A percentile compares a stretch with the other conserved stretches of the same genome.
Evolutionary conservation across 2,888 invertebrate genomes (phyloP).

Genomic region (Lottia scabra): DNA sequence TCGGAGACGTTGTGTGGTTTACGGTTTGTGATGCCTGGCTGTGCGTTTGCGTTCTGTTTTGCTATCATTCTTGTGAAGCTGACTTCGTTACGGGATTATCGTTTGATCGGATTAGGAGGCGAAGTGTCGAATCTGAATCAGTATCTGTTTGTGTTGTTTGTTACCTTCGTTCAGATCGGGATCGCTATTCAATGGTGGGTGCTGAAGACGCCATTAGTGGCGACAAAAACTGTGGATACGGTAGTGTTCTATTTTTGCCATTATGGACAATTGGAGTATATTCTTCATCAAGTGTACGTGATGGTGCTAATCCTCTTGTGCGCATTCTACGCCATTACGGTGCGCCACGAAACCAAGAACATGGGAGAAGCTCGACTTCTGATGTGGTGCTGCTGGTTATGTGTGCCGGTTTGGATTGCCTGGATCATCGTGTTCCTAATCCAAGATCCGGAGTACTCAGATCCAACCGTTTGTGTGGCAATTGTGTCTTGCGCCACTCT

Average conservation of each 20-base stretch:
- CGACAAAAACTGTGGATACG: constrained; percentile 24
- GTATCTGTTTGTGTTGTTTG: constrained; percentile 85
- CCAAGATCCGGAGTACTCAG: constrained; percentile 49
- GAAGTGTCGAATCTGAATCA: constrained; percentile 82
- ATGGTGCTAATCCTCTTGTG: constrained; percentile 86
- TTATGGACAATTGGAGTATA: constrained; percentile 52
- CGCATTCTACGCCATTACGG: constrained; percentile 84
- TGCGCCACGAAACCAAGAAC: constrained; percentile 87
- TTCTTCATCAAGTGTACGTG: constrained; percentile 83
- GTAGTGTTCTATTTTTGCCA: constrained; percentile 43
- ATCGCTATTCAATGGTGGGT: constrained; percentile 67
- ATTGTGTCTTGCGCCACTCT: constrained; percentile 85
- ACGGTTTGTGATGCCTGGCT: constrained; percentile 68
- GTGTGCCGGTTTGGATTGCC: constrained; percentile 77
- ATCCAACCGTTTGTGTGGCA: constrained; percentile 86
- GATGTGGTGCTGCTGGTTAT: constrained; percentile 85
- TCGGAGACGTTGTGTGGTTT: constrained; percentile 67
- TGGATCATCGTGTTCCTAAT: constrained; percentile 75
- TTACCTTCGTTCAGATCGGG: constrained; percentile 80
- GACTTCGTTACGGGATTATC: constrained; percentile 90
- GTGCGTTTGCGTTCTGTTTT: constrained; percentile 81
- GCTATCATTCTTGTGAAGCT: constrained; percentile 92
- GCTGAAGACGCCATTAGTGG: constrained; percentile 48
- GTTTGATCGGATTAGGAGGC: constrained; percentile 83
- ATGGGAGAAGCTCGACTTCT: constrained; percentile 93